Percentiles rank a stretch among this genome's conserved stretches.
These are phyloP conservation scores for Colletes collaris DNA, from an alignment of 2,888 invertebrate species.

Conservation along the genomic window DNA sequence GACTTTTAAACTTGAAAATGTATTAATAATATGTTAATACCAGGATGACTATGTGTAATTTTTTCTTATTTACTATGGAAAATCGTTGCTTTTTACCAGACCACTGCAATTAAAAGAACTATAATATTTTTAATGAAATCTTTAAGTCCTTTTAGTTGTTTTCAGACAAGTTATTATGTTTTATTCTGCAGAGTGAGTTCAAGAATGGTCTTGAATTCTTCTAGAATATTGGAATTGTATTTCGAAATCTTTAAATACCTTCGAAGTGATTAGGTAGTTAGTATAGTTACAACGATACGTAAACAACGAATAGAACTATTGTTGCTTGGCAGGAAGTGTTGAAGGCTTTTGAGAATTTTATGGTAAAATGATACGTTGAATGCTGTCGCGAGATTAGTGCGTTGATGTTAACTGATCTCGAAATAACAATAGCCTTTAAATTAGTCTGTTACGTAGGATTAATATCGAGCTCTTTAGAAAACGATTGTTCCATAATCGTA, in stretches of 20 bases:
- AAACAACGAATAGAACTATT: conserved; percentile 2
- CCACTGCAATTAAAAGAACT: too few relatives aligned
- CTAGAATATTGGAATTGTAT: neutral
- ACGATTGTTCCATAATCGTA: neutral
- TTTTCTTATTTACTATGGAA: too few relatives aligned
- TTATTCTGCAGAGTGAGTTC: neutral
- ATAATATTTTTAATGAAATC: too few relatives aligned
- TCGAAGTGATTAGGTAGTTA: neutral
- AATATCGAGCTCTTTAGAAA: conserved; percentile 2
- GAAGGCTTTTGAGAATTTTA: conserved; percentile 17
- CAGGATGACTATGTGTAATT: too few relatives aligned
- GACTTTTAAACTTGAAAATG: too few relatives aligned
- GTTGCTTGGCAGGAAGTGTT: conserved; percentile 31
- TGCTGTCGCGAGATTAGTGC: conserved; percentile 9
- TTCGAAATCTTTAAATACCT: neutral
- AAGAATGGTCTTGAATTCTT: neutral
- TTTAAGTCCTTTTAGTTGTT: too few relatives aligned
- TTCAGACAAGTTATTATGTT: too few relatives aligned
- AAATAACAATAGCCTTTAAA: neutral
- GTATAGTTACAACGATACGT: too few relatives aligned
- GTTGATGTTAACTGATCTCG: conserved; percentile 21
- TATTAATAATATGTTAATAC: too few relatives aligned
- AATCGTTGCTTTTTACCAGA: too few relatives aligned
- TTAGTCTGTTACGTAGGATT: conserved; percentile 1
- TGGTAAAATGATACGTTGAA: neutral